A percentile compares a stretch with the other conserved stretches of the same genome.
Evolutionary conservation across 2,888 invertebrate species (phyloP).

Genomic region (Cabera pusaria): DNA sequence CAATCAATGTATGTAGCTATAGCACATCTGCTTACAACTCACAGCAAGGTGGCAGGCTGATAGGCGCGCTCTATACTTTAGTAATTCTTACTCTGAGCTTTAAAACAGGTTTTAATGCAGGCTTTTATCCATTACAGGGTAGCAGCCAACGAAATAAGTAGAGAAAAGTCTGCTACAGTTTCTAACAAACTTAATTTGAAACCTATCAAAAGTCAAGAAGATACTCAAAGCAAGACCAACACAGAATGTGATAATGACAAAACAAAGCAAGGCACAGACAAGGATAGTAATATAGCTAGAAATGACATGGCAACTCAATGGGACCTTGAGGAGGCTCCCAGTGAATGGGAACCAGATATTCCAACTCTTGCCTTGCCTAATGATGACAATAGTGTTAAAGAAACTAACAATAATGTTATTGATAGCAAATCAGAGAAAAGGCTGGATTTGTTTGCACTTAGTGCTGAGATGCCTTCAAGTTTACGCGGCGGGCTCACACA

Average conservation of each 20-base stretch:
- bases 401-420: constrained; percentile 42
- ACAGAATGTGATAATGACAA: constrained; percentile 27
- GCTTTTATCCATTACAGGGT: constrained; percentile 46
- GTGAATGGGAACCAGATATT: constrained; percentile 59
- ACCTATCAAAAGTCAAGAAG: constrained; percentile 35
- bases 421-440: constrained; percentile 52
- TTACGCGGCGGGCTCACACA: constrained; percentile 51
- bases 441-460: constrained; percentile 68
- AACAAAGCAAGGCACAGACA: constrained; percentile 9
- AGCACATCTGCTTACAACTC: too few species aligned
- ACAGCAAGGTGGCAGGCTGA: too few species aligned
- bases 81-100: too few species aligned
- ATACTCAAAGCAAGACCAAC: constrained; percentile 20
- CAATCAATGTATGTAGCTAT: too few species aligned
- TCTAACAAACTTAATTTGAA: constrained; percentile 47
- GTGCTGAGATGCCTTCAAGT: constrained; percentile 73
- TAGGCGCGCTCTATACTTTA: too few species aligned
- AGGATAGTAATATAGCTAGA: constrained; percentile 31
- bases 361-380: constrained; percentile 54
- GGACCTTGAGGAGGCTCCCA: constrained; percentile 52
- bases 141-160: constrained; percentile 67
- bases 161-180: constrained; percentile 57
- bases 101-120: too few species aligned
- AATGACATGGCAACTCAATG: constrained; percentile 72
- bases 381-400: constrained; percentile 52